Conservation (phyloP, 2,113 vertebrate species). For the Rattus norvegicus region GRCr8 NC_086025.1:69056501-69057000, state of each 20-base stretch:
- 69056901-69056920: not conserved
- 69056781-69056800: not conserved
- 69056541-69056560: not conserved
- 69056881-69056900: not conserved
- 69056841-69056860: not conserved
- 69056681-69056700: not conserved
- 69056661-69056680: not conserved
- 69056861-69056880: not conserved
- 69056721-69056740: constrained; percentile 94
- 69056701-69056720: not conserved
- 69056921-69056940: not conserved
- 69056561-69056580: not conserved
- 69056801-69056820: not conserved
- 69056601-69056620: not conserved
- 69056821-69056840: not conserved
- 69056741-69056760: constrained; percentile 99
- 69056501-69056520: not conserved
- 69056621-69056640: not conserved
- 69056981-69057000: not conserved
- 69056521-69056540: not conserved
- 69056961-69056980: not conserved
- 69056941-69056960: not conserved
- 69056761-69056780: constrained; percentile 95
- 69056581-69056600: not conserved
- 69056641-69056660: not conserved